Base-by-base conservation (phyloP, 2,888 invertebrate species). In the Drosophila monieri region DNA sequence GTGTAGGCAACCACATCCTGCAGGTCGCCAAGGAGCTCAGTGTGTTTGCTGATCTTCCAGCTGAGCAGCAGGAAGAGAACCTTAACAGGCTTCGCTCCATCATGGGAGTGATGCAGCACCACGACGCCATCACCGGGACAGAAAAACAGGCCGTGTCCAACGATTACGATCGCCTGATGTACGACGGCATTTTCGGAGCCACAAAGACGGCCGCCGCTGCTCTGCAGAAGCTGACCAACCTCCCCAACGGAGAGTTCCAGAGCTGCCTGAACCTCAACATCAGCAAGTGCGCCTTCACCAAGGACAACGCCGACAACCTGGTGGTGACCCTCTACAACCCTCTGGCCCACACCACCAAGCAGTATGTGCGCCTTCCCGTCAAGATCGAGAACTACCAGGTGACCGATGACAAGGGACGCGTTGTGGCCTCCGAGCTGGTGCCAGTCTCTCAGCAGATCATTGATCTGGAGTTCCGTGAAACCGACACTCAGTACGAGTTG, bases 101-200 rank as follows among this genome's bases (percentile, higher is more conserved):
- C 1, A 91, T 91, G 91, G 91, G 91, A 1, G 72, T 96, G 0
- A 95, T 96, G 95, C 98, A 98, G 89, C 98, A 99, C 89, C 98
- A 99, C 89, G 98, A 99, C 60, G 91, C 91, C 49, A 94, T 98
- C 2, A 97, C 97, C 0, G 97, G 97, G 12, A 97, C 97, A 0
- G 97, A 96, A 89, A 95, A 97, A 88, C 94, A 97, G 89, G 93
- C 96, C 87, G 96, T 99, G 0, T 96, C 98, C 0, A 91, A 94
- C 48, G 99, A 99, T 92, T 99, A 99, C 90, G 95, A 95, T 27
- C 92, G 95, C 27, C 91, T 97, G 30, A 91, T 99, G 15, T 92
- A 93, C 54, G 91, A 93, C 12, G 98, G 96, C 0, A 92, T 97
- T 0, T 91, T 93, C 0, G 93, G 94, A 47, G 94, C 95, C 1